A percentile compares a stretch with the other conserved stretches of the same genome.
Conservation (phyloP, 1,140 invertebrate genomes). For the Macrocentrus cingulum region DNA sequence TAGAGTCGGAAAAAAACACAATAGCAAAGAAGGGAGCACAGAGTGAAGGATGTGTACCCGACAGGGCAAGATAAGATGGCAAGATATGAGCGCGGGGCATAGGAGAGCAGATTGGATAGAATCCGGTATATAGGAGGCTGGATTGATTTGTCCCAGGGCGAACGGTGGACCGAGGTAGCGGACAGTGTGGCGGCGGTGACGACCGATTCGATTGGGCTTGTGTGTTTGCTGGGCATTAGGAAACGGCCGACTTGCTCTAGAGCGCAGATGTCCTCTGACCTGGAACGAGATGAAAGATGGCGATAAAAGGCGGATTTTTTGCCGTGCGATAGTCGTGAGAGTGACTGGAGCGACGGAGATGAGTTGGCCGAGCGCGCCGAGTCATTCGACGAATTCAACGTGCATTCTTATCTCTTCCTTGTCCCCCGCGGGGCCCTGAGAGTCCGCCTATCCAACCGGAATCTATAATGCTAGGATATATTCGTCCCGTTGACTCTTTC, state of each 20-base stretch:
- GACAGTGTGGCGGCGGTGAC: slow-evolving; percentile 31
- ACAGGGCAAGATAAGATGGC: too few species aligned
- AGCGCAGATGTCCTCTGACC: slow-evolving; percentile 35
- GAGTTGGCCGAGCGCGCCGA: background rate
- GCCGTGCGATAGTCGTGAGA: slow-evolving; percentile 2
- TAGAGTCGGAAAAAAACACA: slow-evolving; percentile 4
- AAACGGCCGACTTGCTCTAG: slow-evolving; percentile 32
- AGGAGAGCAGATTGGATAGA: slow-evolving; percentile 36
- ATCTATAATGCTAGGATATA: slow-evolving; percentile 15
- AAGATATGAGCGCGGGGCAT: too few species aligned
- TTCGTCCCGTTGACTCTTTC: slow-evolving; percentile 9
- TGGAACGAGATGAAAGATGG: slow-evolving; percentile 39
- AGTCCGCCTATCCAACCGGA: background rate
- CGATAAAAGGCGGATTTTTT: slow-evolving; percentile 26
- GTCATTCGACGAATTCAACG: slow-evolving; percentile 19
- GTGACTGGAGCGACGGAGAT: slow-evolving; percentile 1
- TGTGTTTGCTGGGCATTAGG: slow-evolving; percentile 40
- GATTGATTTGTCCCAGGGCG: slow-evolving; percentile 35
- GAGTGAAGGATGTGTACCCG: slow-evolving; percentile 23
- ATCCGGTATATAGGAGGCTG: slow-evolving; percentile 7
- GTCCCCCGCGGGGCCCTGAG: background rate
- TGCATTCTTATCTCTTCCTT: slow-evolving; percentile 19
- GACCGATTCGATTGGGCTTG: slow-evolving; percentile 35
- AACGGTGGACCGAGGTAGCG: background rate
- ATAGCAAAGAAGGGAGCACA: slow-evolving; percentile 11